phyloP scores from a whole-genome alignment of 2,888 invertebrate species.

The Dioctria linearis region DNA sequence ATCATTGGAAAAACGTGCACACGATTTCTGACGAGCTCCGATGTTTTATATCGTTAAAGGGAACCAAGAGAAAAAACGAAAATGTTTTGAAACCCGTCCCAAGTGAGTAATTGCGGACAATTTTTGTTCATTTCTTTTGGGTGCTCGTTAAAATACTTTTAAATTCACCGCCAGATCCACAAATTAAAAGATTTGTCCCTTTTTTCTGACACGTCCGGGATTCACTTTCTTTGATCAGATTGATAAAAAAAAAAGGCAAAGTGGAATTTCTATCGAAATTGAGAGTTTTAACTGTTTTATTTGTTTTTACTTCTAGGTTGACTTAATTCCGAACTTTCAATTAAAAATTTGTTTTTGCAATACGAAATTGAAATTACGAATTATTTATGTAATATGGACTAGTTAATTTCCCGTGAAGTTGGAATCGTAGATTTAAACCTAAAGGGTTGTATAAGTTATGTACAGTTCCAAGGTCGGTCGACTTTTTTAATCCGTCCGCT shows the following conservation, averaged over 20 bases:
- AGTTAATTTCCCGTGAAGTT: too few relatives aligned
- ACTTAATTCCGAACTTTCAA: too few relatives aligned
- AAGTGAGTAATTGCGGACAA: constrained; percentile 32
- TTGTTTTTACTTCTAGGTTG: background rate
- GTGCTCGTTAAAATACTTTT: constrained; percentile 8
- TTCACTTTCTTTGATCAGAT: constrained; percentile 39
- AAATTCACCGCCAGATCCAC: constrained; percentile 41
- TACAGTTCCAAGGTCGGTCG: too few relatives aligned
- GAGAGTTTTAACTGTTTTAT: background rate
- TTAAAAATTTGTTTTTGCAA: too few relatives aligned
- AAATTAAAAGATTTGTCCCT: constrained; percentile 21
- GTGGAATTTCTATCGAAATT: background rate
- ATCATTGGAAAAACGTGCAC: constrained; percentile 17
- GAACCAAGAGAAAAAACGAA: background rate
- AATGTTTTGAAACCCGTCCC: background rate
- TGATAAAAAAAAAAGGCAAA: background rate
- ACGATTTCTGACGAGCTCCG: constrained; percentile 11
- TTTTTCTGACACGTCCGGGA: constrained; percentile 25
- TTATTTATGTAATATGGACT: too few relatives aligned
- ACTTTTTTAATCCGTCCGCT: too few relatives aligned
- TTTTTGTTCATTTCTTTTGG: constrained; percentile 2
- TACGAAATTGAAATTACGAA: too few relatives aligned
- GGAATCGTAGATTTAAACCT: too few relatives aligned
- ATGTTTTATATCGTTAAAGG: background rate
- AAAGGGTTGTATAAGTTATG: too few relatives aligned